These are phyloP conservation scores for Aromia moschata DNA, from an alignment of 2,888 invertebrate genomes.

Conservation along the genomic window DNA sequence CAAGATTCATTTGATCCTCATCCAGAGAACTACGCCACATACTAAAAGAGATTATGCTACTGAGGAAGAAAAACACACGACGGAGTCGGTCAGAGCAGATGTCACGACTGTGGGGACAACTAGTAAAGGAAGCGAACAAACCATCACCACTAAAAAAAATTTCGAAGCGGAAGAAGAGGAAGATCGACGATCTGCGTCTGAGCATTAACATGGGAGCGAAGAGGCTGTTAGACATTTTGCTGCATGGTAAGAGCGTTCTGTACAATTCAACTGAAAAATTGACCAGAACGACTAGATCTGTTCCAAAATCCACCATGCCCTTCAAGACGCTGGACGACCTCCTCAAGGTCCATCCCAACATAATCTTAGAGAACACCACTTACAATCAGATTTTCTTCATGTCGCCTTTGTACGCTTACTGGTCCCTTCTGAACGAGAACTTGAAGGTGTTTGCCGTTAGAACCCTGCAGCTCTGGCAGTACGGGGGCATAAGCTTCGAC, in stretches of 20 bases:
- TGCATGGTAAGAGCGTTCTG: slow-evolving; percentile 23
- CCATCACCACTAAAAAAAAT: neutral
- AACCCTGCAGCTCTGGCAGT: slow-evolving; percentile 66
- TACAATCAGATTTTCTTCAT: slow-evolving; percentile 63
- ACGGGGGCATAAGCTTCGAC: slow-evolving; percentile 65
- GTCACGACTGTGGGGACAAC: neutral
- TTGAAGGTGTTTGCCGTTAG: slow-evolving; percentile 66
- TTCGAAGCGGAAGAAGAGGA: slow-evolving; percentile 27
- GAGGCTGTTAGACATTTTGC: slow-evolving; percentile 33
- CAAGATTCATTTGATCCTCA: slow-evolving; percentile 53
- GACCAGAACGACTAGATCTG: slow-evolving; percentile 6
- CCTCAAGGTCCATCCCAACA: slow-evolving; percentile 58
- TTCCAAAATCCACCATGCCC: slow-evolving; percentile 12
- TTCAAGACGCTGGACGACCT: slow-evolving; percentile 34
- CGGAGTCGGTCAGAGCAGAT: neutral
- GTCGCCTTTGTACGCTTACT: slow-evolving; percentile 65
- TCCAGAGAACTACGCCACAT: slow-evolving; percentile 35
- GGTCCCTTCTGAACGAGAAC: slow-evolving; percentile 63
- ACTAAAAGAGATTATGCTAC: slow-evolving; percentile 23
- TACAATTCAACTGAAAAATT: neutral
- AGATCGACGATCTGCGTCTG: slow-evolving; percentile 22
- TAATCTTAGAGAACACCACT: slow-evolving; percentile 62
- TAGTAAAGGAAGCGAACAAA: neutral
- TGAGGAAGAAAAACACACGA: slow-evolving; percentile 2
- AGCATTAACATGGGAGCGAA: slow-evolving; percentile 36